A percentile compares a stretch with the other conserved stretches of the same genome.
Conservation (phyloP, 2,113 vertebrate species). For the Rhabdomys dilectus region DNA sequence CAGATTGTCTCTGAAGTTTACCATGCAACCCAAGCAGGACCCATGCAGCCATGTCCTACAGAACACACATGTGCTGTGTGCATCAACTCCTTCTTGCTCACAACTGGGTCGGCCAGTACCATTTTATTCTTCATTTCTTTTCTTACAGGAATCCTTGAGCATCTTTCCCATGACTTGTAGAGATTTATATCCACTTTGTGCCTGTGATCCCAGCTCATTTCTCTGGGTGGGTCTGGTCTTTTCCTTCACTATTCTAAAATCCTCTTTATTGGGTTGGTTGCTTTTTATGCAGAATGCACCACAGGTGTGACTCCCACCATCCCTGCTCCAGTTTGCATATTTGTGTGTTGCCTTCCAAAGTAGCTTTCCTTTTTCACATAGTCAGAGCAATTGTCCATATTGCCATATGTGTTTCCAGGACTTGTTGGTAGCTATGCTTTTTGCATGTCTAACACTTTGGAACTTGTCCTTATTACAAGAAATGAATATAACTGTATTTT, state of each 20-base stretch:
- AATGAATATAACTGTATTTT: fast-evolving
- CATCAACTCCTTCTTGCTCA: no score
- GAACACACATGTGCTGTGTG: background rate
- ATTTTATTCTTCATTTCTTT: background rate
- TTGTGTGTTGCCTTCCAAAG: fast-evolving
- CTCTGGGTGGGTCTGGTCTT: background rate
- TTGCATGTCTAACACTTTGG: background rate
- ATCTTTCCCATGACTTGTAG: fast-evolving
- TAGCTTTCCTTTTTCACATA: fast-evolving
- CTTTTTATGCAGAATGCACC: fast-evolving
- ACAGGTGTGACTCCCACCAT: fast-evolving
- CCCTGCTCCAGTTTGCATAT: fast-evolving
- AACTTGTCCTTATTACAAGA: background rate
- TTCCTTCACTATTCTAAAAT: background rate
- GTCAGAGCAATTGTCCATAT: fast-evolving
- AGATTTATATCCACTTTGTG: background rate
- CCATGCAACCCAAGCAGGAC: fast-evolving
- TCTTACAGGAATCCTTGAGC: background rate
- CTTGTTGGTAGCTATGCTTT: no score
- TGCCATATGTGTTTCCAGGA: fast-evolving
- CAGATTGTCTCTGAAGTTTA: fast-evolving
- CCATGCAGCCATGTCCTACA: fast-evolving
- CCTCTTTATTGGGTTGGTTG: background rate
- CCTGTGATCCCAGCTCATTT: fast-evolving
- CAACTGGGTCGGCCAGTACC: background rate